Percentiles rank a stretch among this genome's conserved stretches.
Evolutionary conservation across 1,140 invertebrate genomes (phyloP).

Genomic region (Ceratina australensis): DNA sequence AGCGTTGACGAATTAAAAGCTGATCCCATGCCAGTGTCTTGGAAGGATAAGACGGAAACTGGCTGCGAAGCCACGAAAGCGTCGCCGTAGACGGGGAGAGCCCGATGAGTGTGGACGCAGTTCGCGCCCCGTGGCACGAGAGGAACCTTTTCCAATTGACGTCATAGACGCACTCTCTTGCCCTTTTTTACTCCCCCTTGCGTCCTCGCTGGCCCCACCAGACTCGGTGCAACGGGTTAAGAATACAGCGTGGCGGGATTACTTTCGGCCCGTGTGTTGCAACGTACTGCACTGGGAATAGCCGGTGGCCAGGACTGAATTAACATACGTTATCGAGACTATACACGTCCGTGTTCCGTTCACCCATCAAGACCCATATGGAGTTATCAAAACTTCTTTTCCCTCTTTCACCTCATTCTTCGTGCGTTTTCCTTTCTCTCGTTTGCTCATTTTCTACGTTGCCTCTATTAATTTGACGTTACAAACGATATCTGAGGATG

Average conservation of each 20-base stretch:
- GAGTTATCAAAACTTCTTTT: neutral
- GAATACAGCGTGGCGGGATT: slow-evolving; percentile 72
- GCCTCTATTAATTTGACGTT: neutral
- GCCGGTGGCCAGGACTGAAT: slow-evolving; percentile 64
- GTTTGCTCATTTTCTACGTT: neutral
- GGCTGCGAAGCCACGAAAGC: slow-evolving; percentile 10
- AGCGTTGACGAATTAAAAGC: neutral
- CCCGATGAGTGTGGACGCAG: slow-evolving; percentile 42
- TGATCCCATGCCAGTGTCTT: slow-evolving; percentile 22
- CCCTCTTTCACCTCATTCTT: neutral
- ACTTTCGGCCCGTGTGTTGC: slow-evolving; percentile 66
- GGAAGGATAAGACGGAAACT: slow-evolving; percentile 14
- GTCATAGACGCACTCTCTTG: slow-evolving; percentile 70
- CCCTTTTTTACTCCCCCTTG: slow-evolving; percentile 62
- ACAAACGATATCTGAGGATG: slow-evolving; percentile 10
- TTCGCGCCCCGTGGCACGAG: slow-evolving; percentile 63
- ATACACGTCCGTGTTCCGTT: slow-evolving; percentile 31
- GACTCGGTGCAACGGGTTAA: slow-evolving; percentile 60
- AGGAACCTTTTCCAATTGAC: slow-evolving; percentile 75
- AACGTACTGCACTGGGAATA: slow-evolving; percentile 69
- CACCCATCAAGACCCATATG: neutral
- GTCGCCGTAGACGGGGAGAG: slow-evolving; percentile 38
- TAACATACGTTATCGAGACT: slow-evolving; percentile 53
- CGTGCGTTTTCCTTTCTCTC: neutral
- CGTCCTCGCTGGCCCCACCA: slow-evolving; percentile 56